Conservation (phyloP, 2,888 invertebrate species). For the Eretmocerus hayati region DNA sequence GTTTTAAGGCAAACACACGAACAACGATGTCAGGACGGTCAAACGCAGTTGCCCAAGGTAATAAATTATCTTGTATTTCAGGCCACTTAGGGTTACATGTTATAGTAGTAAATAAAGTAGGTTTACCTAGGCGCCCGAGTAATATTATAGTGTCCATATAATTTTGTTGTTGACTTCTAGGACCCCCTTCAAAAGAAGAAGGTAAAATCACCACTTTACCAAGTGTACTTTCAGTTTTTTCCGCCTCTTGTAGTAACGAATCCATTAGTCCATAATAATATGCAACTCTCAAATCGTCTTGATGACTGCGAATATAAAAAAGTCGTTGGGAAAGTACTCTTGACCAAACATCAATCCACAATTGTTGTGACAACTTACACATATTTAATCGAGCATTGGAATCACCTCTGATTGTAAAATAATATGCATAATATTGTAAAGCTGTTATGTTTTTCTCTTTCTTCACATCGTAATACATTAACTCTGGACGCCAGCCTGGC, state of each 20-base stretch:
- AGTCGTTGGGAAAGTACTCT: background rate
- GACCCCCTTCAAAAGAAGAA: slow-evolving; percentile 2
- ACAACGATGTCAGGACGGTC: background rate
- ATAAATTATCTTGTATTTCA: slow-evolving; percentile 1
- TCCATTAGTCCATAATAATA: slow-evolving; percentile 3
- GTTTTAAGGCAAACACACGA: background rate
- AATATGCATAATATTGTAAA: background rate
- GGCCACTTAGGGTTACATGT: background rate
- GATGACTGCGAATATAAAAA: background rate
- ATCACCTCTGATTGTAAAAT: background rate
- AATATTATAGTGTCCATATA: slow-evolving; percentile 1
- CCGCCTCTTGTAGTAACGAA: background rate
- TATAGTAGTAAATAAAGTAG: slow-evolving; percentile 2
- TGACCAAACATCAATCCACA: background rate
- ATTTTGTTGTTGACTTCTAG: background rate
- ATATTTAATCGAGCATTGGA: background rate
- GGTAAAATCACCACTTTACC: slow-evolving; percentile 3
- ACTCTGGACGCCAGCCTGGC: background rate
- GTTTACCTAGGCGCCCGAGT: background rate
- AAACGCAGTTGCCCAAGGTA: background rate
- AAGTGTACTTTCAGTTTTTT: background rate
- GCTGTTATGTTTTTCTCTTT: background rate
- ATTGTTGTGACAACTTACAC: background rate
- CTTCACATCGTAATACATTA: background rate
- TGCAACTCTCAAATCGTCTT: background rate